Evolutionary conservation across 2,888 invertebrate genomes (phyloP).

Genomic region (Eledona agricola): DNA sequence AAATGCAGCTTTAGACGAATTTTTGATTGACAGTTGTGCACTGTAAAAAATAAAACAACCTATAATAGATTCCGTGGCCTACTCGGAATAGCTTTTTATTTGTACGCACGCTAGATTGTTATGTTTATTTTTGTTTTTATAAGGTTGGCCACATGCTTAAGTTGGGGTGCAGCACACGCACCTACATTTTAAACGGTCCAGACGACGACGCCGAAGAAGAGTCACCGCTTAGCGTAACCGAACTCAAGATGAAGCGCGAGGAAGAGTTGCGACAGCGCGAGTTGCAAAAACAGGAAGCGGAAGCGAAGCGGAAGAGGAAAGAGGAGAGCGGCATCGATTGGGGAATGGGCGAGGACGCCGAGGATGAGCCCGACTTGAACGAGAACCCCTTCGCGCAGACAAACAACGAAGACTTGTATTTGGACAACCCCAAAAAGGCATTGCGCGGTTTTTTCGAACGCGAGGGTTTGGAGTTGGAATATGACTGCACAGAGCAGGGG

Average conservation of each 20-base stretch:
- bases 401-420: conserved; percentile 87
- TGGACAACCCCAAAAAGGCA: conserved; percentile 96
- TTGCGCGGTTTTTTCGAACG: conserved; percentile 93
- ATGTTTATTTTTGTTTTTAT: conserved; percentile 35
- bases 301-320: conserved; percentile 65
- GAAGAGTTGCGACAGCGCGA: conserved; percentile 56
- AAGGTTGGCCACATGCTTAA: conserved; percentile 92
- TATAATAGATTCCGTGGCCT: too few species aligned
- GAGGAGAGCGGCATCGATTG: conserved; percentile 84
- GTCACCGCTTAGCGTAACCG: conserved; percentile 79
- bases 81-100: too few species aligned
- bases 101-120: too few species aligned
- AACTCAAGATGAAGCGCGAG: conserved; percentile 69
- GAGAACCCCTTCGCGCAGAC: conserved; percentile 86
- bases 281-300: conserved; percentile 64
- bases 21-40: too few species aligned
- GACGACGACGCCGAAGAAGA: conserved; percentile 87
- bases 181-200: conserved; percentile 86
- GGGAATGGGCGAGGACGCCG: conserved; percentile 94
- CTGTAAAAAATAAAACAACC: too few species aligned
- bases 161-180: conserved; percentile 87
- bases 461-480: conserved; percentile 85
- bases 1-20: too few species aligned
- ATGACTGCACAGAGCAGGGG: conserved; percentile 87
- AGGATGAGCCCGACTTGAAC: conserved; percentile 81